Percentiles rank a stretch among this genome's conserved stretches.
phyloP scores from a whole-genome alignment of 2,113 vertebrate species.

The Saccopteryx leptura region DNA sequence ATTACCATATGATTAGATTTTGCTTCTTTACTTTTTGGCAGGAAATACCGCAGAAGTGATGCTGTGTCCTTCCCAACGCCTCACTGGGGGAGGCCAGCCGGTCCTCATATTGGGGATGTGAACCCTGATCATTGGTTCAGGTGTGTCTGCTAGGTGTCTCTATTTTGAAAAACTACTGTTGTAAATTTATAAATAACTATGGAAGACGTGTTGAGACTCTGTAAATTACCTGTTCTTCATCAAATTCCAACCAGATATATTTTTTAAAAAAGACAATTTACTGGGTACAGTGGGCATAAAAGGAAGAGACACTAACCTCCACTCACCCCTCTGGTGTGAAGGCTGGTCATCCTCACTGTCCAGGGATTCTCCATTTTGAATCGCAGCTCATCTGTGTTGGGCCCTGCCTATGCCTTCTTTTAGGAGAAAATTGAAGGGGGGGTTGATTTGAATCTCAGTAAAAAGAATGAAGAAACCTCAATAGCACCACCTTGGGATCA shows the following conservation, averaged over 20 bases:
- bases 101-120: not conserved
- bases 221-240: not conserved
- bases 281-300: not conserved
- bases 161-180: not conserved
- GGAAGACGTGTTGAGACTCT: not conserved
- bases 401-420: not conserved
- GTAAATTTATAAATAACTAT: not conserved
- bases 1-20: not conserved
- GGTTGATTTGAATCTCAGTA: not conserved
- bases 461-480: not conserved
- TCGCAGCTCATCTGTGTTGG: not conserved
- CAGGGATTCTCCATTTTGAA: not conserved
- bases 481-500: not conserved
- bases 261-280: constrained; percentile 5
- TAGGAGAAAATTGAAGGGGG: not conserved
- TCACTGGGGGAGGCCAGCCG: not conserved
- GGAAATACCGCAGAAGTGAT: not conserved
- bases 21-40: not conserved
- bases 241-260: not conserved
- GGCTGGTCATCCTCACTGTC: not conserved
- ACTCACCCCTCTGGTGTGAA: not conserved
- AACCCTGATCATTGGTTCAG: not conserved
- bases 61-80: not conserved
- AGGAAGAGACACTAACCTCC: not conserved
- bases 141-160: not conserved